These are phyloP conservation scores for Anthopleura sola DNA, from an alignment of 64 coral and sea anemone genomes.

Conservation along the genomic window DNA sequence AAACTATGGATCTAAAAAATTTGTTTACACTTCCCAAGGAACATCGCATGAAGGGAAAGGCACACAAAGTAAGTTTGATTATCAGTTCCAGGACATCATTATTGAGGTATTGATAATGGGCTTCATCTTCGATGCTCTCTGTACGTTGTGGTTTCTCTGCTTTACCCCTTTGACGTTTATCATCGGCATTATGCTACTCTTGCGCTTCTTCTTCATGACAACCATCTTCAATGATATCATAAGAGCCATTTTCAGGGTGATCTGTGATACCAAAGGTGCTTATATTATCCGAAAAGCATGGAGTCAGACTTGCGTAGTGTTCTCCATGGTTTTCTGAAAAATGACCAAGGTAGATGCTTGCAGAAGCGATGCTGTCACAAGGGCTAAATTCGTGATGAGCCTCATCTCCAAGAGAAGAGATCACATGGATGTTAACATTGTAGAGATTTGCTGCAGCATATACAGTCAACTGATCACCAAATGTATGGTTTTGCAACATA, in stretches of 20 bases:
- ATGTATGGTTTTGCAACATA: neutral
- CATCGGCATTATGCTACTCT: neutral
- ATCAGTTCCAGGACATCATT: neutral
- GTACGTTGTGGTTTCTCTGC: neutral
- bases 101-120: neutral
- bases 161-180: neutral
- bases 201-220: no score
- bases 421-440: conserved; percentile 24
- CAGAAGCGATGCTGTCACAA: neutral
- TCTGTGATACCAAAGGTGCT: no score
- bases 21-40: neutral
- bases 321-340: conserved; percentile 32
- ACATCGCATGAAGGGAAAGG: neutral
- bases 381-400: neutral
- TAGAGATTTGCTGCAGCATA: conserved; percentile 10
- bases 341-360: conserved; percentile 26
- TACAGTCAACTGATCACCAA: conserved; percentile 23
- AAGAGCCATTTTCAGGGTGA: no score
- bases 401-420: conserved; percentile 13
- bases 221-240: no score
- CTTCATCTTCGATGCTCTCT: neutral
- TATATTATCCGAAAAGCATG: neutral
- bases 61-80: neutral
- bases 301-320: conserved; percentile 23
- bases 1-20: neutral